phyloP scores from a whole-genome alignment of 2,888 invertebrate genomes.

The Flexamia atlantica region DNA sequence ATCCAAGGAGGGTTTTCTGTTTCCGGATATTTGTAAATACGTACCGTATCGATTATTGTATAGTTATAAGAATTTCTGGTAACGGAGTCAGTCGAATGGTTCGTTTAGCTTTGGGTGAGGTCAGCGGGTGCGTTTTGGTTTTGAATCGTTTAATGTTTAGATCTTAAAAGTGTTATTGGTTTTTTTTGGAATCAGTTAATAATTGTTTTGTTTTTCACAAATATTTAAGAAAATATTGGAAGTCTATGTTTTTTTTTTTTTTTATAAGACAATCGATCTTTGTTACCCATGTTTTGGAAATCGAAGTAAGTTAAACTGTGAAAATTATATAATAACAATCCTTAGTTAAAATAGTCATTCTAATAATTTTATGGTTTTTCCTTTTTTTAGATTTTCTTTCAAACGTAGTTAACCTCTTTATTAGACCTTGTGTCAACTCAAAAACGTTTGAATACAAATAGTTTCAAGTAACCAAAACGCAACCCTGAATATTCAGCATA shows the following conservation, averaged over 20 bases:
- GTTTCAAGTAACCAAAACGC: slow-evolving; percentile 1
- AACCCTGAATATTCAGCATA: background rate
- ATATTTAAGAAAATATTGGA: no score
- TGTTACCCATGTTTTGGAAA: no score
- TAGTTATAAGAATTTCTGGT: slow-evolving; percentile 43
- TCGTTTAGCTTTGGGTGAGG: background rate
- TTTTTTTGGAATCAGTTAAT: background rate
- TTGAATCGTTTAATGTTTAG: background rate
- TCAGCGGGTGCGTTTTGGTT: slow-evolving; percentile 3
- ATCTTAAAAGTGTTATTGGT: no score
- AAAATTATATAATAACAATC: no score
- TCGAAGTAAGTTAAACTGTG: no score
- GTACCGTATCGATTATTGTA: slow-evolving; percentile 53
- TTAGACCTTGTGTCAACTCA: no score
- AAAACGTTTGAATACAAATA: no score
- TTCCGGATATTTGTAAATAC: slow-evolving; percentile 51
- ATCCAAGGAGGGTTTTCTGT: slow-evolving; percentile 2
- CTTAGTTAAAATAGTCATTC: no score
- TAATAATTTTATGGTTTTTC: background rate
- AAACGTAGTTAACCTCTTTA: background rate
- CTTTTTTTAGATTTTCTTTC: background rate
- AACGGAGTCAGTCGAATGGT: background rate
- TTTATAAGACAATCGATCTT: no score
- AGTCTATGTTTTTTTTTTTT: no score
- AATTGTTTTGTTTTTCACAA: background rate